phyloP scores from a whole-genome alignment of 2,888 invertebrate species.

The Drosophila paramelanica region DNA sequence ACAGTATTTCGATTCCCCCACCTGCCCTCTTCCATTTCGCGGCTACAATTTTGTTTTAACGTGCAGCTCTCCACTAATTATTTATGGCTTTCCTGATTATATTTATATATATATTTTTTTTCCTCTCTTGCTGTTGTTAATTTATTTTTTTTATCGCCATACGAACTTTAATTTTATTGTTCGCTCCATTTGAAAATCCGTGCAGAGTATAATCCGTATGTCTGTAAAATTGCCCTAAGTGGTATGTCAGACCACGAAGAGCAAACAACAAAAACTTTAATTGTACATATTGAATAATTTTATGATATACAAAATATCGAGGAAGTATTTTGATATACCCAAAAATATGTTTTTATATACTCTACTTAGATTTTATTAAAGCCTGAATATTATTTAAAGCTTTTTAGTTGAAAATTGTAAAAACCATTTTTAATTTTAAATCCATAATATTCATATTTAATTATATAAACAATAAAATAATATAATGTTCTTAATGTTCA shows the following conservation, averaged over 20 bases:
- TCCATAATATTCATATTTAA: too few species aligned
- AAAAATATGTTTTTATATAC: too few species aligned
- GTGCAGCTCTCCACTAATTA: conserved; percentile 60
- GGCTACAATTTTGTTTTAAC: conserved; percentile 35
- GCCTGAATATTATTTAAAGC: too few species aligned
- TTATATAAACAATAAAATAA: too few species aligned
- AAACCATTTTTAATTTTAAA: too few species aligned
- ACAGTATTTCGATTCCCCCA: conserved; percentile 14
- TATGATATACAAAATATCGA: too few species aligned
- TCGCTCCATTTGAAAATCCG: conserved; percentile 42
- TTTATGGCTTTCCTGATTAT: conserved; percentile 75
- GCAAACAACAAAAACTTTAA: too few species aligned
- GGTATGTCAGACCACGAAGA: not conserved
- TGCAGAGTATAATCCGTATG: conserved; percentile 18
- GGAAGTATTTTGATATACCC: too few species aligned
- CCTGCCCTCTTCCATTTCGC: conserved; percentile 18
- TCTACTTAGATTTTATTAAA: too few species aligned
- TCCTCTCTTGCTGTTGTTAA: conserved; percentile 24
- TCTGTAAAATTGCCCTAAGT: not conserved
- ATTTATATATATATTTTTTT: conserved; percentile 26
- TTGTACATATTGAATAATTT: too few species aligned
- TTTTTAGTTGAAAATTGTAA: too few species aligned
- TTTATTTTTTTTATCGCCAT: conserved; percentile 53
- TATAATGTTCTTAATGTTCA: too few species aligned
- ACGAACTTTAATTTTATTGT: conserved; percentile 57